A percentile compares a stretch with the other conserved stretches of the same genome.
These are phyloP conservation scores for Capra hircus DNA, from an alignment of 2,113 vertebrate genomes.

Conservation along the genomic window DNA sequence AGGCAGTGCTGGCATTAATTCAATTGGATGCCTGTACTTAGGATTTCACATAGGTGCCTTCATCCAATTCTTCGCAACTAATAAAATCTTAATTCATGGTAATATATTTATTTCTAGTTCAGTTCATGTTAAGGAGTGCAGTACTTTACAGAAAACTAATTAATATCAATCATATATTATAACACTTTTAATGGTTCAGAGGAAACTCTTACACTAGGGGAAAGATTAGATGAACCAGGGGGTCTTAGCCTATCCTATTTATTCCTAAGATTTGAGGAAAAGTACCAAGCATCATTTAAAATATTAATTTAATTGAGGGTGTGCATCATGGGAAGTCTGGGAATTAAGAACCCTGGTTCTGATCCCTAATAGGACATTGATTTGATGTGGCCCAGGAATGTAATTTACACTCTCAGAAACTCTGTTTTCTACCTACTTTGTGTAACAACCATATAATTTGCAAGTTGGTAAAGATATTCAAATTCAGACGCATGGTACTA, in stretches of 20 bases:
- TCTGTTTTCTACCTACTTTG: constrained; percentile 46
- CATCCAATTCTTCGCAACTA: constrained; percentile 74
- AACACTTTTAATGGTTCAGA: constrained; percentile 64
- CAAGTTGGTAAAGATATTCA: constrained; percentile 53
- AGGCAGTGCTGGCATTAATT: constrained; percentile 78
- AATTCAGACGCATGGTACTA: constrained; percentile 39
- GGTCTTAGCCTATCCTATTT: constrained; percentile 43
- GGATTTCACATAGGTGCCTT: constrained; percentile 79
- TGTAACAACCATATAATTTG: constrained; percentile 44
- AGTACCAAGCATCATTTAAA: constrained; percentile 38
- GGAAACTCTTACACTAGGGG: constrained; percentile 40
- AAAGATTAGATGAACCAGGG: constrained; percentile 62
- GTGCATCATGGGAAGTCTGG: neutral
- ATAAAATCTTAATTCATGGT: constrained; percentile 83
- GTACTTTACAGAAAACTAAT: constrained; percentile 80
- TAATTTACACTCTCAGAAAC: constrained; percentile 36
- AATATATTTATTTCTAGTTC: constrained; percentile 83
- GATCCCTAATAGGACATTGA: constrained; percentile 49
- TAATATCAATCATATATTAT: constrained; percentile 82
- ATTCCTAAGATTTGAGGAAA: constrained; percentile 32
- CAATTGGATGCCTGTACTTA: constrained; percentile 75
- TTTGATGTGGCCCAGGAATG: constrained; percentile 46
- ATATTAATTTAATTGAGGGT: constrained; percentile 51
- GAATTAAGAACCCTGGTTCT: constrained; percentile 39
- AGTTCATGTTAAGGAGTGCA: constrained; percentile 77